Percentiles rank a stretch among this genome's conserved stretches.
Evolutionary conservation across 2,888 invertebrate genomes (phyloP).

Genomic region (Rhamphomyia laevipes): DNA sequence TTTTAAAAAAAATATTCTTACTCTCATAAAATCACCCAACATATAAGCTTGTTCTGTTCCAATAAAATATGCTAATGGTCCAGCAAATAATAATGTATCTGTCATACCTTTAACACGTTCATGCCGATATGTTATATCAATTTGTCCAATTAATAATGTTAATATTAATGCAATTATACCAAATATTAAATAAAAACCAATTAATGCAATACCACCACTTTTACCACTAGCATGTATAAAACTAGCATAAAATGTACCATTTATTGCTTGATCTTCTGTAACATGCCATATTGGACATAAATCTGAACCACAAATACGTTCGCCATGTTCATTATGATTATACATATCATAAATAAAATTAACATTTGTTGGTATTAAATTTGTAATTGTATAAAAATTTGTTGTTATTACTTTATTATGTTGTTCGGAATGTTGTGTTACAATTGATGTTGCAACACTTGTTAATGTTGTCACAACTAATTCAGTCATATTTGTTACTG

Average conservation of each 20-base stretch:
- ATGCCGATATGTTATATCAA: conserved; percentile 30
- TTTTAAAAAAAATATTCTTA: conserved; percentile 25
- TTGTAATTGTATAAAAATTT: neutral
- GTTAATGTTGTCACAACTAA: conserved; percentile 5
- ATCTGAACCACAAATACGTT: conserved; percentile 46
- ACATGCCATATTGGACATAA: conserved; percentile 40
- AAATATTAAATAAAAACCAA: conserved; percentile 35
- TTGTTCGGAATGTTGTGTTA: neutral
- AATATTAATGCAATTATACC: conserved; percentile 38
- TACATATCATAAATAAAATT: conserved; percentile 39
- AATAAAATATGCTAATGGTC: conserved; percentile 67
- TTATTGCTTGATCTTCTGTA: conserved; percentile 12
- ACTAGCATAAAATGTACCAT: conserved; percentile 22
- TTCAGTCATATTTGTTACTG: no score
- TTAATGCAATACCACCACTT: conserved; percentile 26
- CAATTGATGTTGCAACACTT: neutral
- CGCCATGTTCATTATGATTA: conserved; percentile 42
- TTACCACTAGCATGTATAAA: conserved; percentile 27
- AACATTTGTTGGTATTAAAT: conserved; percentile 6
- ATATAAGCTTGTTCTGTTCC: conserved; percentile 78
- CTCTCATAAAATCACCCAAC: conserved; percentile 71
- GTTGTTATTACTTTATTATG: neutral
- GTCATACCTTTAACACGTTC: conserved; percentile 41
- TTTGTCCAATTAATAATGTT: conserved; percentile 39
- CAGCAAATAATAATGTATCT: conserved; percentile 49